These are phyloP conservation scores for Onychomys arenicola DNA, from an alignment of 2,797 vertebrate species.

Conservation along the genomic window DNA sequence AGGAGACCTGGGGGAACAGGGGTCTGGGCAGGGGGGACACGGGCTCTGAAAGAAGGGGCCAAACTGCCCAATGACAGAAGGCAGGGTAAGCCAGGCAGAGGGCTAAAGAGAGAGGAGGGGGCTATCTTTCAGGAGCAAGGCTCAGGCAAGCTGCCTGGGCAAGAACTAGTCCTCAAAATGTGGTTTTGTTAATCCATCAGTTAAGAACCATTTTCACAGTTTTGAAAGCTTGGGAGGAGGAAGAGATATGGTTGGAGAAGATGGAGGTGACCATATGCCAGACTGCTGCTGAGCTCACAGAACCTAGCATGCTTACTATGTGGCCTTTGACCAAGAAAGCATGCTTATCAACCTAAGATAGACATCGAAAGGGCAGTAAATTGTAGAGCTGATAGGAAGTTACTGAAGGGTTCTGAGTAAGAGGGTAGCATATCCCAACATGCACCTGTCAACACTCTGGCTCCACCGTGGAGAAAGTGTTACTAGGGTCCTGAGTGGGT, in stretches of 20 bases:
- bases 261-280: not conserved
- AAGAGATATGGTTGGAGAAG: not conserved
- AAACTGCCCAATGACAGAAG: not conserved
- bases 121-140: not conserved
- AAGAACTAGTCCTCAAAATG: not conserved
- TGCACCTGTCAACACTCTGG: accelerated
- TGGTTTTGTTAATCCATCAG: not conserved
- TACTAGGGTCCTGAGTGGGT: not conserved
- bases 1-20: not conserved
- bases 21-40: too few relatives aligned
- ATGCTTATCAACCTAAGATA: not conserved
- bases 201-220: not conserved
- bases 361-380: not conserved
- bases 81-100: not conserved
- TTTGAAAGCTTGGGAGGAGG: not conserved
- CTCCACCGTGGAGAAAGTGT: accelerated
- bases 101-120: not conserved
- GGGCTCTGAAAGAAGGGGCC: not conserved
- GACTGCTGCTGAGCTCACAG: not conserved
- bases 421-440: not conserved
- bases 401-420: not conserved
- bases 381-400: not conserved
- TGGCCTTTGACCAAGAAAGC: not conserved
- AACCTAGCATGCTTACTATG: not conserved
- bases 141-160: too few relatives aligned